These are phyloP conservation scores for Oppia nitens DNA, from an alignment of 1,140 invertebrate species.

Conservation along the genomic window DNA sequence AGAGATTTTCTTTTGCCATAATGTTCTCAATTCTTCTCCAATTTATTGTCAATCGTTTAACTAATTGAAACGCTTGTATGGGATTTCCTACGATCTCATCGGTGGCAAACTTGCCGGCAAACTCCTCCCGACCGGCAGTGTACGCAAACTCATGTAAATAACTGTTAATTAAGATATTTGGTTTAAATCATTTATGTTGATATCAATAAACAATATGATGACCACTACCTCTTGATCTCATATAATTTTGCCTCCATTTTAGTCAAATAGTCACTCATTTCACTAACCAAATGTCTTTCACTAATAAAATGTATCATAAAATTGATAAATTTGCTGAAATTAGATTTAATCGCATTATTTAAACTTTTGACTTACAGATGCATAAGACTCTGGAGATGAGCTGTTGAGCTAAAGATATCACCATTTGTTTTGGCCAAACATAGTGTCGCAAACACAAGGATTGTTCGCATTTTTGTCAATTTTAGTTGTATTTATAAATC, in stretches of 20 bases:
- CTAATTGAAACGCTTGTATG: constrained; percentile 35
- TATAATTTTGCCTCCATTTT: constrained; percentile 17
- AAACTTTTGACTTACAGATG: constrained; percentile 13
- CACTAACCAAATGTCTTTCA: constrained; percentile 20
- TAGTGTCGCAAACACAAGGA: neutral
- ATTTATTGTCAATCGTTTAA: constrained; percentile 35
- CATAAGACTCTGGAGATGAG: constrained; percentile 21
- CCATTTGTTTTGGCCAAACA: constrained; percentile 3
- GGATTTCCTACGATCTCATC: constrained; percentile 34
- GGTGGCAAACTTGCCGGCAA: constrained; percentile 12
- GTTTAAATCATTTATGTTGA: neutral
- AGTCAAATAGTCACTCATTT: constrained; percentile 18
- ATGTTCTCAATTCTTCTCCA: constrained; percentile 25
- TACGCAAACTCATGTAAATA: constrained; percentile 17
- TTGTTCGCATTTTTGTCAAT: neutral
- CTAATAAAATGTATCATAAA: neutral
- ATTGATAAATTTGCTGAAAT: neutral
- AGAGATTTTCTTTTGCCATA: constrained; percentile 13
- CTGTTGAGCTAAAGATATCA: constrained; percentile 23
- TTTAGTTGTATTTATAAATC: no score
- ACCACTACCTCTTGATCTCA: constrained; percentile 18
- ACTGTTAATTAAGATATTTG: neutral
- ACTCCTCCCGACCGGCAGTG: constrained; percentile 14
- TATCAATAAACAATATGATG: neutral
- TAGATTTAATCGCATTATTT: neutral